Conservation (phyloP, 2,113 vertebrate genomes). For the Centropristis striata region DNA sequence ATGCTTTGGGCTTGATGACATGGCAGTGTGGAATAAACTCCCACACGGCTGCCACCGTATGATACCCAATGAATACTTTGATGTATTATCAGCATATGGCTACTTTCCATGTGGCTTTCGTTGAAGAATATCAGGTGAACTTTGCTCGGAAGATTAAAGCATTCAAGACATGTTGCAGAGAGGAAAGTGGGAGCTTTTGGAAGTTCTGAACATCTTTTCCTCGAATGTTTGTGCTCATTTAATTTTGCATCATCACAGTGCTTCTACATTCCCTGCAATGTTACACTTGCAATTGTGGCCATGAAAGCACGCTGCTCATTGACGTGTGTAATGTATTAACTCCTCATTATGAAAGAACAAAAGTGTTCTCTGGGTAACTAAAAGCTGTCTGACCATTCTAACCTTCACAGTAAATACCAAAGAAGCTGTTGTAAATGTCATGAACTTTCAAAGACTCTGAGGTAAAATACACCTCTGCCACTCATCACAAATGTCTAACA, state of each 20-base stretch:
- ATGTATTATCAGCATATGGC: slow-evolving; percentile 36
- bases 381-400: slow-evolving; percentile 79
- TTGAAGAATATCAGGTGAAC: slow-evolving; percentile 2
- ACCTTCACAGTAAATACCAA: slow-evolving; percentile 86
- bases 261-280: background rate
- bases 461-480: slow-evolving; percentile 68
- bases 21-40: slow-evolving; percentile 27
- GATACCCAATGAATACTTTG: slow-evolving; percentile 37
- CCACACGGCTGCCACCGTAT: slow-evolving; percentile 21
- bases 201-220: background rate
- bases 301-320: slow-evolving; percentile 25
- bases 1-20: slow-evolving; percentile 60
- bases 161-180: background rate
- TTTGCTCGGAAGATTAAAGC: slow-evolving; percentile 1
- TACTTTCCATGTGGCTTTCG: slow-evolving; percentile 4
- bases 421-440: slow-evolving; percentile 84
- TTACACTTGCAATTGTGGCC: background rate
- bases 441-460: slow-evolving; percentile 83
- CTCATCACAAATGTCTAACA: slow-evolving; percentile 72
- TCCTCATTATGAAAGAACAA: slow-evolving; percentile 61
- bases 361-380: slow-evolving; percentile 62
- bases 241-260: background rate
- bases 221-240: background rate
- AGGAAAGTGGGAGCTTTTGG: background rate
- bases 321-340: slow-evolving; percentile 49